Evolutionary conservation across 2,797 vertebrate genomes (phyloP).

Genomic region (Pseudochaenichthys georgianus): DNA sequence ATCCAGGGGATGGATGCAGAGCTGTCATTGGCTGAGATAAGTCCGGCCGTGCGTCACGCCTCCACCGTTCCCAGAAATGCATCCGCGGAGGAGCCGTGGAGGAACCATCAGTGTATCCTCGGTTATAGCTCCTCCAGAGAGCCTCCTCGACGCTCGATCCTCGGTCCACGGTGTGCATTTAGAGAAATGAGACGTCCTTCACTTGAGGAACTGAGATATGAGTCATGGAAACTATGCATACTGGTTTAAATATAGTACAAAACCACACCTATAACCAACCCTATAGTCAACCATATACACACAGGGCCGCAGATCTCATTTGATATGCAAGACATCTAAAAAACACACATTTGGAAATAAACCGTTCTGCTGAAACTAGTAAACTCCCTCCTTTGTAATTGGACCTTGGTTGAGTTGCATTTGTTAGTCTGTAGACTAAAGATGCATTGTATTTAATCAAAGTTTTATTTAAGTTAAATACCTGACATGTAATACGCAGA

Average conservation of each 20-base stretch:
- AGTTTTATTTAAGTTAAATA: neutral
- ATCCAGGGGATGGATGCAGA: no score
- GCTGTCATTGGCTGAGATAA: no score
- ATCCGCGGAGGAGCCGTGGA: no score
- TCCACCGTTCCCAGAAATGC: no score
- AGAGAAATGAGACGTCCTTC: neutral
- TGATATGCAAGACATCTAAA: neutral
- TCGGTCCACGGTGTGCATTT: no score
- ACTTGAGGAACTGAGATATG: conserved; percentile 49
- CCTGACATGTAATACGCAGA: neutral
- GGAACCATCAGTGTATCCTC: no score
- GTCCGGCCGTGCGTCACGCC: no score
- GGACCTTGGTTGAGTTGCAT: neutral
- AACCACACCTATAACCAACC: conserved; percentile 5
- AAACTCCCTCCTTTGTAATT: neutral
- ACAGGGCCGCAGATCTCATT: neutral
- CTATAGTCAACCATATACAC: neutral
- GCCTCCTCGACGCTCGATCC: no score
- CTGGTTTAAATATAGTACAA: neutral
- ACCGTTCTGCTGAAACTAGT: neutral
- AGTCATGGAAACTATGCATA: conserved; percentile 45
- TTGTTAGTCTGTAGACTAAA: neutral
- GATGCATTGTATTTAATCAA: neutral
- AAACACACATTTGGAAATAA: neutral
- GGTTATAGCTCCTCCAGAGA: no score